Conservation (phyloP, 2,797 vertebrate species). For the Oceanodroma leucorhoa region DNA sequence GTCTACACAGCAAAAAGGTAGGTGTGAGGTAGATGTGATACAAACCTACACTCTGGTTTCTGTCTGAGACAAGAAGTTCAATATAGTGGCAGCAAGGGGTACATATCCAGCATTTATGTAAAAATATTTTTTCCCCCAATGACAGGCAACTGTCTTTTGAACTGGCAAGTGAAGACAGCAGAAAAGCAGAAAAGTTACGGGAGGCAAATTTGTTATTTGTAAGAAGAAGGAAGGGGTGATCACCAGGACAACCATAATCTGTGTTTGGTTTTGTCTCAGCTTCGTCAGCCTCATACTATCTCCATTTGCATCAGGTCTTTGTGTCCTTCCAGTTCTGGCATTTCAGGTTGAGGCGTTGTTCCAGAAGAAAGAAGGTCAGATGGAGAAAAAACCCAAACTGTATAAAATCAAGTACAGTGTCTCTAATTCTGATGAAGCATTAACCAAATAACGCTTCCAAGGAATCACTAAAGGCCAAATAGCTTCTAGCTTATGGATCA, state of each 20-base stretch:
- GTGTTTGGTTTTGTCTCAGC: background rate
- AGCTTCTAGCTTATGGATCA: constrained; percentile 8
- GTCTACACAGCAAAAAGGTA: background rate
- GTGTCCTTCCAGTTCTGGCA: background rate
- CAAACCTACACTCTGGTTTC: background rate
- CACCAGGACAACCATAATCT: background rate
- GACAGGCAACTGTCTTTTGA: background rate
- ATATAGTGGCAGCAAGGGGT: background rate
- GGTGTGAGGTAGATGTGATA: background rate
- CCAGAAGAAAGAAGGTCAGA: background rate
- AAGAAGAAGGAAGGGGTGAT: background rate
- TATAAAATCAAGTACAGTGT: background rate
- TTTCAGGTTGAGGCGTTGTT: constrained; percentile 23
- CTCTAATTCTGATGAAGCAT: constrained; percentile 28
- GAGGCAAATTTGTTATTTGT: background rate
- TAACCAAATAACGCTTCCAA: constrained; percentile 1
- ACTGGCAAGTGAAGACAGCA: background rate
- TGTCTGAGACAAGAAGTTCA: background rate
- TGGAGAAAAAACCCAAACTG: background rate
- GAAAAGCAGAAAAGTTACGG: background rate
- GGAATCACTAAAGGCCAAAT: constrained; percentile 31
- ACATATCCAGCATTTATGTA: background rate
- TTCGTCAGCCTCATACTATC: background rate
- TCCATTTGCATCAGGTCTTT: background rate
- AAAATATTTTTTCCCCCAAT: background rate